These are phyloP conservation scores for Monarcha castaneiventris DNA, from an alignment of 2,113 vertebrate species.

Conservation along the genomic window DNA sequence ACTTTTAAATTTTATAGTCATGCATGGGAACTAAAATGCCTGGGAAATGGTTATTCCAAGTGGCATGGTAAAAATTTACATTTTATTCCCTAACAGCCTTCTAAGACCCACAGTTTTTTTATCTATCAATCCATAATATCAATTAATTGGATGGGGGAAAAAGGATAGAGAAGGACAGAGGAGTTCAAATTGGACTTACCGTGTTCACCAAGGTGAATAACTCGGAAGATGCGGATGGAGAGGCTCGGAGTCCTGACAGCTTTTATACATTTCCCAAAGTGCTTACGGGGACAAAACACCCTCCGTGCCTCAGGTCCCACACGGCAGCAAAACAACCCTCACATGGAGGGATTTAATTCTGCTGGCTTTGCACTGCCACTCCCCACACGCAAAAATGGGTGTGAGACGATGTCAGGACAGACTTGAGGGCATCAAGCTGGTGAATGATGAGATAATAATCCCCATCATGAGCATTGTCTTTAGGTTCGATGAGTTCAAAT, in stretches of 20 bases:
- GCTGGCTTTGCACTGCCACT: background rate
- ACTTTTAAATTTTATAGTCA: background rate
- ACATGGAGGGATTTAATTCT: background rate
- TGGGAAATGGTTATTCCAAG: background rate
- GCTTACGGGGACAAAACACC: background rate
- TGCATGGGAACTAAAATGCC: background rate
- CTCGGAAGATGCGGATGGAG: background rate
- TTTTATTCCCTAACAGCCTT: background rate
- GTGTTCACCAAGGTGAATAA: background rate
- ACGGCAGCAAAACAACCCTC: background rate
- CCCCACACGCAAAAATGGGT: background rate
- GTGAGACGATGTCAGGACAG: background rate
- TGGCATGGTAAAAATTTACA: background rate
- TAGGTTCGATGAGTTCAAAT: background rate
- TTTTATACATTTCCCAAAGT: constrained; percentile 19
- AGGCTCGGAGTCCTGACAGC: rapidly evolving
- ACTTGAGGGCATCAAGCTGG: background rate
- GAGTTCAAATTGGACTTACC: background rate
- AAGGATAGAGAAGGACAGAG: background rate
- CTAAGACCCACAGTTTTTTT: background rate
- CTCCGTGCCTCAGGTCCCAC: background rate
- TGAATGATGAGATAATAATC: background rate
- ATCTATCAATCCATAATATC: background rate
- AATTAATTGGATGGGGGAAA: background rate
- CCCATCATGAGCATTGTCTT: background rate